Base-by-base conservation (phyloP, 1,140 invertebrate genomes). In the Helicorthomorpha holstii region DNA sequence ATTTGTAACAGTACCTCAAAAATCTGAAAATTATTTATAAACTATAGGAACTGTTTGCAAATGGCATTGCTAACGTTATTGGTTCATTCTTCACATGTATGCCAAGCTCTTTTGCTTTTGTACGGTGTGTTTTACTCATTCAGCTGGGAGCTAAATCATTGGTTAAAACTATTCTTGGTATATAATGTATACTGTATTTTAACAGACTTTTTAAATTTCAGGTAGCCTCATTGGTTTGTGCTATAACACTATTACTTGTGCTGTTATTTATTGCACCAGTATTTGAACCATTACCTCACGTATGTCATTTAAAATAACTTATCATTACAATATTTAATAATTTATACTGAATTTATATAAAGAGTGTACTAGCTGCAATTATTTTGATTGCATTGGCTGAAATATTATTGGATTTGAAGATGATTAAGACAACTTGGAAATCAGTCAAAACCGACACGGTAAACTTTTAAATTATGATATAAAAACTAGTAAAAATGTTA, bases 251-350 rank as follows among this genome's bases (percentile, higher is more conserved):
- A 34, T 16, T 34, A 34, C 16, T 77, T 54, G 80, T 91, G 12
- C 63, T 92, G 42, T 67, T 92, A 22, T 89, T 80, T 77, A 75
- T 90, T 46, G 87, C 83, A 2, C 86, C 87, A 2, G 78, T 86
- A 61, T 88, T 91, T 63, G 77, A 85, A 62, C 71, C 74, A 50
- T 66, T 91, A 34, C 87, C 87, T 22, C 77, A 77, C 60, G 82
- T 85, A 68, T 72, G 60, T 52, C n/a, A n/a, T n/a, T n/a, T n/a
- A n/a, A n/a, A n/a, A 34, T 7, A 34, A 34, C 7, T 34, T 34
- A 34, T 34, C 29, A 34, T 34, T 7, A 16, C 16, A 7, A 7
- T 34, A 7, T 34, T 34, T 16, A 7, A 7, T 34, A 34, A 34
- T 34, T 34, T 34, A 34, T 34, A 16, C 29, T 34, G 7, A 7